These are phyloP conservation scores for Polyploca ridens DNA, from an alignment of 2,888 invertebrate genomes.

Conservation along the genomic window DNA sequence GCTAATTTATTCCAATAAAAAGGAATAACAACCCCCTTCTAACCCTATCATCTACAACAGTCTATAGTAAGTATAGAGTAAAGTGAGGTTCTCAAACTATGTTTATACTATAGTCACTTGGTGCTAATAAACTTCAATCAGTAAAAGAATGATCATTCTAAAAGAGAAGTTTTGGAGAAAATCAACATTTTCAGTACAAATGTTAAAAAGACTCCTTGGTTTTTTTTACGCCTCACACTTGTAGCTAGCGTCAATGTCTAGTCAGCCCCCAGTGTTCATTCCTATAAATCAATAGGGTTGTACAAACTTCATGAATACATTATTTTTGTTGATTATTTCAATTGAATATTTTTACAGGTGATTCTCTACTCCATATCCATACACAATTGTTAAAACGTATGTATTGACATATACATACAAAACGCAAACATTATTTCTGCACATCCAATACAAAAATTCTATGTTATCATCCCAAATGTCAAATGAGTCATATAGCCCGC, in stretches of 20 bases:
- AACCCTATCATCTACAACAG: conserved; percentile 14
- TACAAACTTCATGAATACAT: too few relatives aligned
- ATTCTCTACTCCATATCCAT: background rate
- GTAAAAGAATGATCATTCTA: too few relatives aligned
- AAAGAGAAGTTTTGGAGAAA: too few relatives aligned
- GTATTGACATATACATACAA: background rate
- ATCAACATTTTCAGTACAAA: too few relatives aligned
- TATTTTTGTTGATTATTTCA: too few relatives aligned
- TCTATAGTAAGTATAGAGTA: background rate
- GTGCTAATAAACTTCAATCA: background rate
- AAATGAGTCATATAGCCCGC: background rate
- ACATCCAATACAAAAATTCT: background rate
- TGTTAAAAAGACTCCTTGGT: too few relatives aligned
- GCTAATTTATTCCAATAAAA: conserved; percentile 80
- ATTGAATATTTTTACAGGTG: too few relatives aligned
- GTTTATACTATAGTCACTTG: background rate
- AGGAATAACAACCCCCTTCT: conserved; percentile 41
- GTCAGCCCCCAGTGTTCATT: too few relatives aligned
- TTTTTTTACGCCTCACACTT: too few relatives aligned
- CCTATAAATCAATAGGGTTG: too few relatives aligned
- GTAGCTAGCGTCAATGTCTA: too few relatives aligned
- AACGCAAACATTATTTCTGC: too few relatives aligned
- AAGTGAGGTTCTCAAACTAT: background rate
- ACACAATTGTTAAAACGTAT: background rate
- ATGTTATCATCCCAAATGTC: background rate